Evolutionary conservation across 2,797 vertebrate genomes (phyloP).

Genomic region (Sebastes wilsoni): DNA sequence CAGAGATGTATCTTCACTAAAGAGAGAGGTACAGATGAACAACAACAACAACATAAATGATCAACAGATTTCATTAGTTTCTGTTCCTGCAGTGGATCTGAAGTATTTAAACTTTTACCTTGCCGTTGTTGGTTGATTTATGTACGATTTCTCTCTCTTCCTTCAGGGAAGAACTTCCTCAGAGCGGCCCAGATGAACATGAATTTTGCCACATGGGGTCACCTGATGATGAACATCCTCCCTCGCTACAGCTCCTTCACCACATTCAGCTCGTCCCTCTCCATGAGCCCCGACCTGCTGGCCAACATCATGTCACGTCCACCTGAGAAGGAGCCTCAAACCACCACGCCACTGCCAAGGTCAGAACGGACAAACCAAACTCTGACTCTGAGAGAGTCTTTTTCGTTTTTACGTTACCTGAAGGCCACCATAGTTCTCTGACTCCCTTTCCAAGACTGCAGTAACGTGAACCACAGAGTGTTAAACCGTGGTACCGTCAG

Average conservation of each 20-base stretch:
- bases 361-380: slow-evolving; percentile 4
- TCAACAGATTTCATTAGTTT: not conserved
- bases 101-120: not conserved
- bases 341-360: slow-evolving; percentile 59
- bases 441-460: too few species aligned
- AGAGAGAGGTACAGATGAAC: slow-evolving; percentile 83
- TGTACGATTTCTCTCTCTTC: not conserved
- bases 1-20: slow-evolving; percentile 93
- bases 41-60: fast-evolving
- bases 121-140: not conserved
- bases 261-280: slow-evolving; percentile 82
- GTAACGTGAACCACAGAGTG: too few species aligned
- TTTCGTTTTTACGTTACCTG: too few species aligned
- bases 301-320: not conserved
- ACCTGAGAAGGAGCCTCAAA: slow-evolving; percentile 41
- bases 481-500: too few species aligned
- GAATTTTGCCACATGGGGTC: slow-evolving; percentile 91
- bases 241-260: slow-evolving; percentile 88
- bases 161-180: slow-evolving; percentile 90
- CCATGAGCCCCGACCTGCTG: slow-evolving; percentile 43
- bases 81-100: not conserved
- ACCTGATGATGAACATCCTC: slow-evolving; percentile 91
- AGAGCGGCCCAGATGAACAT: slow-evolving; percentile 95
- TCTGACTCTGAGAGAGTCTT: too few species aligned
- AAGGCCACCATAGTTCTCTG: too few species aligned